Base-by-base conservation (phyloP, 2,113 vertebrate species). In the Bungarus multicinctus region DNA sequence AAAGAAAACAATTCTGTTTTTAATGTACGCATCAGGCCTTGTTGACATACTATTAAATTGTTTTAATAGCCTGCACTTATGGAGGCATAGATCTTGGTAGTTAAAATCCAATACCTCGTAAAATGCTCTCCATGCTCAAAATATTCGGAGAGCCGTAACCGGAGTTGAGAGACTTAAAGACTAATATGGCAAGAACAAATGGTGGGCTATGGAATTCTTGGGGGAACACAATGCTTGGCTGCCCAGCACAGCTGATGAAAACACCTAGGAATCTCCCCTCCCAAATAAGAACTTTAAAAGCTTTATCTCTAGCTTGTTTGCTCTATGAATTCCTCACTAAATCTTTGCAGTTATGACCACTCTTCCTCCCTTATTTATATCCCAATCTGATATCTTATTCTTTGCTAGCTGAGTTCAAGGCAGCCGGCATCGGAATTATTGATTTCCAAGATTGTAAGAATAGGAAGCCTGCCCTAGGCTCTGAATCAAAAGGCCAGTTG, bases 41-140 rank as follows among this genome's bases (percentile, higher is more conserved):
- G 95, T 94, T 97, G 97, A 96, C 96, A 96, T 14, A 74, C 91
- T 8, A 96, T 96, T 97, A 97, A 96, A 96, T 97, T 97, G 96
- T 96, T 97, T 97, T 97, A 97, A 97, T 96, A 95, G 94, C 94
- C 81, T 87, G 85, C 96, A 91, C 96, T 97, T 97, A 96, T 58
- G 94, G 96, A 97, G 94, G 96, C 96, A 90, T 96, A 95, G 95
- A 97, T 97, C 95, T 95, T 95, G 94, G 94, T 95, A 93, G 95
- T 97, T 97, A 97, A 97, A 97, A 94, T 95, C 94, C 91, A 95
- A 94, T 96, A 96, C 43, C 64, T 87, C 95, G 92, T 93, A 95
- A 97, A 97, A 93, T 91, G 96, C 34, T 64, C 91, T 96, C 96
- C 95, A 91, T 93, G 95, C 34, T 86, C 94, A 94, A 97, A 97